Evolutionary conservation across 2,888 invertebrate genomes (phyloP).

Genomic region (Nomada goodeniana): DNA sequence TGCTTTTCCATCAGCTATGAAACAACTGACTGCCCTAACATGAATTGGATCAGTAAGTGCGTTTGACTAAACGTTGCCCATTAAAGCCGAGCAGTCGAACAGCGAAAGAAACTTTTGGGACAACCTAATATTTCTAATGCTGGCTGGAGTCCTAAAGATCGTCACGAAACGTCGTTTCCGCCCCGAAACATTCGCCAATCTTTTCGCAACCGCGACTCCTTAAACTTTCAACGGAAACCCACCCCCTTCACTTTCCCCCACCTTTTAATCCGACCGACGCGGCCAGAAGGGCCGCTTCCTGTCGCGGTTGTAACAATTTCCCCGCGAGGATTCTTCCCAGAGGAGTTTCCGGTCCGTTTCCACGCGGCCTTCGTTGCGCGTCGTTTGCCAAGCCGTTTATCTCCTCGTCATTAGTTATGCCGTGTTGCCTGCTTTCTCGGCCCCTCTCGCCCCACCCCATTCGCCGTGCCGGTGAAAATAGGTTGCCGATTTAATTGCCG

Average conservation of each 20-base stretch:
- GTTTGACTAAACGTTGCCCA: too few relatives aligned
- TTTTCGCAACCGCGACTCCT: too few relatives aligned
- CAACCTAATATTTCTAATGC: too few relatives aligned
- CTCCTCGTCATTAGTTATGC: constrained; percentile 74
- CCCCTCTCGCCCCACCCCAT: constrained; percentile 7
- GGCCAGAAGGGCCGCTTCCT: constrained; percentile 58
- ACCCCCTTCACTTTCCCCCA: not conserved
- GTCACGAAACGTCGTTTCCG: too few relatives aligned
- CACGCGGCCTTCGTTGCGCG: constrained; percentile 71
- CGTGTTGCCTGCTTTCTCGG: constrained; percentile 51
- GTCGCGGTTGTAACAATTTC: constrained; percentile 69
- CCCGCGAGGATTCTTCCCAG: constrained; percentile 61
- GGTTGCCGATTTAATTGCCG: constrained; percentile 39
- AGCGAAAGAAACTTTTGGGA: too few relatives aligned
- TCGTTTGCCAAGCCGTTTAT: constrained; percentile 74
- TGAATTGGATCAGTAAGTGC: too few relatives aligned
- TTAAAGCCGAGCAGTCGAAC: too few relatives aligned
- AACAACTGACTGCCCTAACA: too few relatives aligned
- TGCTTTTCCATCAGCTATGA: too few relatives aligned
- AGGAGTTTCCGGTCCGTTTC: constrained; percentile 70
- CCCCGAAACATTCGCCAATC: too few relatives aligned
- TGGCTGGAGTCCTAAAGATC: too few relatives aligned
- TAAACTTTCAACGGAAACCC: not conserved
- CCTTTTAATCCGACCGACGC: constrained; percentile 29
- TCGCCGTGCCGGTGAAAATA: constrained; percentile 15